phyloP scores from a whole-genome alignment of 1,140 invertebrate species.

The Drosophila mauritiana region DNA sequence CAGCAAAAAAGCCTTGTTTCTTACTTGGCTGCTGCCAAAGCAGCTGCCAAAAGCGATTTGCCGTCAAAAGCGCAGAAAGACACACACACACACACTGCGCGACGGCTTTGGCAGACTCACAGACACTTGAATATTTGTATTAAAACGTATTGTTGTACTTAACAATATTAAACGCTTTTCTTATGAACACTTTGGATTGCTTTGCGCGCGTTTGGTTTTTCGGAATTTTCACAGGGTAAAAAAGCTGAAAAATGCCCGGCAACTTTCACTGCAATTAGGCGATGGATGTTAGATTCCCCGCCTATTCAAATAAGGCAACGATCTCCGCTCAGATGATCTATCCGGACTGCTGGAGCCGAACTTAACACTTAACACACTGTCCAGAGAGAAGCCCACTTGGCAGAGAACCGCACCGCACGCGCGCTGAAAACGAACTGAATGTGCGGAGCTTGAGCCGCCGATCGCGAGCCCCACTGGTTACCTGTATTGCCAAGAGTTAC shows the following conservation, averaged over 20 bases:
- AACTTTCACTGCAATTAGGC: constrained; percentile 76
- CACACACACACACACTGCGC: constrained; percentile 37
- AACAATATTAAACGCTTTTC: constrained; percentile 61
- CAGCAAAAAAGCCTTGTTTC: constrained; percentile 63
- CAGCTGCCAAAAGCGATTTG: constrained; percentile 69
- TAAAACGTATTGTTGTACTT: constrained; percentile 36
- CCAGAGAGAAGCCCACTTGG: constrained; percentile 51
- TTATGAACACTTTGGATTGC: constrained; percentile 62
- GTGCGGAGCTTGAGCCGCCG: constrained; percentile 44
- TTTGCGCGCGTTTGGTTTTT: constrained; percentile 66
- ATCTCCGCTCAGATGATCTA: constrained; percentile 33
- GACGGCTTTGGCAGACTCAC: constrained; percentile 9
- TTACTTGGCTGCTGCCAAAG: constrained; percentile 60
- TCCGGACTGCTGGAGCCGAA: constrained; percentile 2
- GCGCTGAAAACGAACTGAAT: constrained; percentile 83
- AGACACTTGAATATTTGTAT: constrained; percentile 45
- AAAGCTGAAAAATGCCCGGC: constrained; percentile 52
- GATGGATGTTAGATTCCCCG: constrained; percentile 17
- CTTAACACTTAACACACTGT: constrained; percentile 26
- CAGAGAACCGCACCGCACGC: constrained; percentile 81
- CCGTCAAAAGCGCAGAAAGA: constrained; percentile 49
- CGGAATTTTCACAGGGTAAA: constrained; percentile 71
- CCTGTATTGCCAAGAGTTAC: constrained; percentile 40
- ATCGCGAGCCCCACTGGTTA: constrained; percentile 56
- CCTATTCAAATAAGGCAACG: constrained; percentile 41